Evolutionary conservation across 2,888 invertebrate species (phyloP), one percentile per base, ranked within the genome.

Genomic region (Tyria jacobaeae): DNA sequence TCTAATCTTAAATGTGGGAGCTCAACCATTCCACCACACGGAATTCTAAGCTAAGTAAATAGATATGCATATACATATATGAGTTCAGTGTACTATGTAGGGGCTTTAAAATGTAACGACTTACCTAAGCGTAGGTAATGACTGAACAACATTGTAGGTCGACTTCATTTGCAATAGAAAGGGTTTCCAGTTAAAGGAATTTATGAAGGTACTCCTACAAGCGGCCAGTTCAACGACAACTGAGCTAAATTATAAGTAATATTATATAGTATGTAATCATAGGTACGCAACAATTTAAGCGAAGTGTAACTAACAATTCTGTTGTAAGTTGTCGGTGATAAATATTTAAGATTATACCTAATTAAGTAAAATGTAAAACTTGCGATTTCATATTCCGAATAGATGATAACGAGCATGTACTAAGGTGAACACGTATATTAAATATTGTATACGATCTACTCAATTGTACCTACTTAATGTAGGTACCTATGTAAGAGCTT

Each of bases 161-260:
- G 53, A 58, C 60, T 75, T 72, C 71, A 69, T 73, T 60, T 66
- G 62, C 67, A 68, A 75, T 74, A 71, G 78, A 78, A 76, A 71
- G 75, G 79, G 73, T 77, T 75, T 78, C 71, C 64, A 71, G 74
- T 73, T 76, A 80, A 79, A 79, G 77, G 80, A 81, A 82, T 81
- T 83, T 82, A 83, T 82, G 79, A 69, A 81, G 17, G 34, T 55
- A 44, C 76, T 79, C 75, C 74, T 62, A 68, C 73, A 71, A 74
- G 72, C 60, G 57, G 63, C 63, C 52, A 59, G 52, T 62, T 64
- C 39, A 49, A 60, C 54, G 53, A 58, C 66, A 60, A 64, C 64
- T 57, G 71, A 56, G 64, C 51, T 72, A 76, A 76, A 65, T 71
- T 73, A 76, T 68, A 69, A 60, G 66, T 63, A 68, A 59, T 65